Conservation (phyloP, 2,113 vertebrate genomes). For the Antennarius striatus region DNA sequence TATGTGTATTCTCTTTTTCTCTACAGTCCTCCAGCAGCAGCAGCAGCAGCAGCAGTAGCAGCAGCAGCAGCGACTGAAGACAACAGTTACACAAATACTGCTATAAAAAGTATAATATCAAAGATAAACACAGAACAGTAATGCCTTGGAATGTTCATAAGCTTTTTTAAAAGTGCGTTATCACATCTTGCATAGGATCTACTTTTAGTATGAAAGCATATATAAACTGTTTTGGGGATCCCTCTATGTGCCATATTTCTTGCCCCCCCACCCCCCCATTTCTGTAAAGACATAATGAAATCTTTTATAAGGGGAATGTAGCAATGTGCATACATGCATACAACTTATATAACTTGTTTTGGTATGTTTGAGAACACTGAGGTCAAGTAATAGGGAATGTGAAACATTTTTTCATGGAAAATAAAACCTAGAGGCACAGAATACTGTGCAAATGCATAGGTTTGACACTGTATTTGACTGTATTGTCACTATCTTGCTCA, state of each 20-base stretch:
- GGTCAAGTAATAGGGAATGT: background rate
- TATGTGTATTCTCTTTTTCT: slow-evolving; percentile 2
- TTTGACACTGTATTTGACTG: background rate
- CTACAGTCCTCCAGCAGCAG: slow-evolving; percentile 77
- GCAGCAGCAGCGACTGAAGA: slow-evolving; percentile 78
- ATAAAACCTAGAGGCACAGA: background rate
- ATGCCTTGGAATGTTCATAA: background rate
- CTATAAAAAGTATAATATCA: slow-evolving; percentile 3
- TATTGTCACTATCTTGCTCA: background rate
- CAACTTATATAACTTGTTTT: background rate
- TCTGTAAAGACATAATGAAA: background rate
- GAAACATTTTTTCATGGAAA: too few relatives aligned
- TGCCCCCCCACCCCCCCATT: background rate
- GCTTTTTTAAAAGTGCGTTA: background rate
- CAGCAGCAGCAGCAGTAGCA: slow-evolving; percentile 71
- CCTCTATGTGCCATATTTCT: background rate
- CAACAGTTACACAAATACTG: background rate
- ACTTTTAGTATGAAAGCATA: background rate
- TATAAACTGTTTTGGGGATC: background rate
- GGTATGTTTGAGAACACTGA: background rate
- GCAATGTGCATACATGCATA: background rate
- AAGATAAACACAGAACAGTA: slow-evolving; percentile 12
- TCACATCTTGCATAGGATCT: too few relatives aligned
- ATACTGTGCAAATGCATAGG: background rate
- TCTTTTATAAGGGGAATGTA: background rate